phyloP scores from a whole-genome alignment of 2,113 vertebrate genomes.

The Epinephelus moara region DNA sequence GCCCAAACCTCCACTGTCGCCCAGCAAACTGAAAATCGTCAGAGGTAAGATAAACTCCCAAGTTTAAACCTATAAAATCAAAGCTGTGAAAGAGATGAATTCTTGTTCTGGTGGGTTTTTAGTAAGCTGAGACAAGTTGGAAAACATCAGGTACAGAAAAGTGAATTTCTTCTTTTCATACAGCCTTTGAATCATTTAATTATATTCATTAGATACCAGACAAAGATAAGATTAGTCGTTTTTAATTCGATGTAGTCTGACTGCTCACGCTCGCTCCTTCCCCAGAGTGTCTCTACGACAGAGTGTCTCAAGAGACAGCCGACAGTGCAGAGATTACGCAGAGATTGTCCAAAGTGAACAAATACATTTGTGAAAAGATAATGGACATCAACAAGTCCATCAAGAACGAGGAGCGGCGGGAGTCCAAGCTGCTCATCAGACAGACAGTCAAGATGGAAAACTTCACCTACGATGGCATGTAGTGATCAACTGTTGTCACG shows the following conservation, averaged over 20 bases:
- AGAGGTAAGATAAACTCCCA: conserved; percentile 87
- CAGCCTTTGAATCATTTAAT: background rate
- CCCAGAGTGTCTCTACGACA: conserved; percentile 98
- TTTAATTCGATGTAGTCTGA: conserved; percentile 40
- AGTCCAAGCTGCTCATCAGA: conserved; percentile 93
- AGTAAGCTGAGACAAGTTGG: conserved; percentile 1
- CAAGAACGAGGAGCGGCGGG: conserved; percentile 99
- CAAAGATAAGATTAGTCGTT: conserved; percentile 19
- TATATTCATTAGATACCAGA: conserved; percentile 12
- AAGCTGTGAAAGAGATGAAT: background rate
- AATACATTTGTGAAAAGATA: conserved; percentile 99
- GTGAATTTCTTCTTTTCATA: background rate
- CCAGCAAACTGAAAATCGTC: conserved; percentile 98
- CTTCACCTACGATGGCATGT: conserved; percentile 87
- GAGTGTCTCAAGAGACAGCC: conserved; percentile 98
- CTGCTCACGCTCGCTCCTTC: conserved; percentile 63
- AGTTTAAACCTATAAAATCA: background rate
- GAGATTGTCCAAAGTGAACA: conserved; percentile 99
- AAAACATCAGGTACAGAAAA: conserved; percentile 25
- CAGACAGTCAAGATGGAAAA: conserved; percentile 89
- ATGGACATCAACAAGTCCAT: conserved; percentile 99
- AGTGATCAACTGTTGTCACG: conserved; percentile 75
- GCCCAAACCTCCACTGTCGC: conserved; percentile 97
- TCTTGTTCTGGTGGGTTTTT: conserved; percentile 1
- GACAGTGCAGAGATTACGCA: conserved; percentile 99